Percentiles rank a stretch among this genome's conserved stretches.
phyloP scores from a whole-genome alignment of 2,888 invertebrate genomes.

The Marasmarcha lunaedactyla region DNA sequence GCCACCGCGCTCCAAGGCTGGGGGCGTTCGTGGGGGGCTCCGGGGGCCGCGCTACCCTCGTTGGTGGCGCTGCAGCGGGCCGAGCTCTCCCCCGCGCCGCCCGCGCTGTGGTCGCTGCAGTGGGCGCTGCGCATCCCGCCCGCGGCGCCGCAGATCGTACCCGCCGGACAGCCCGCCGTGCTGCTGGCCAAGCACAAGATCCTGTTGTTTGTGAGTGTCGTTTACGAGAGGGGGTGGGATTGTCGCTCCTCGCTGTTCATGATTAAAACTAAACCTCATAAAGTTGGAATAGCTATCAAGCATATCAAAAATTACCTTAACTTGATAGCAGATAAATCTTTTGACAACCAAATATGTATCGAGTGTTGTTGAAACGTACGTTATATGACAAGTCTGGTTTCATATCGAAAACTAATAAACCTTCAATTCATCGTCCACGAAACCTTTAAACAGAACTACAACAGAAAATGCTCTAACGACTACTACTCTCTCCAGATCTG shows the following conservation, averaged over 20 bases:
- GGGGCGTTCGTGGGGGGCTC: slow-evolving; percentile 85
- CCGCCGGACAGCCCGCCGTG: slow-evolving; percentile 91
- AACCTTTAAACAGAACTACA: no score
- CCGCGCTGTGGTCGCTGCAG: slow-evolving; percentile 87
- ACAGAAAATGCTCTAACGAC: no score
- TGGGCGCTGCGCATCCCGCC: slow-evolving; percentile 95
- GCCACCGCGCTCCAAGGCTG: slow-evolving; percentile 90
- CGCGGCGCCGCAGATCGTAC: slow-evolving; percentile 87
- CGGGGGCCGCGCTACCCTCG: slow-evolving; percentile 89
- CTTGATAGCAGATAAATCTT: no score
- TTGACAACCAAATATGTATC: no score
- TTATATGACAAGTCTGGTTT: no score
- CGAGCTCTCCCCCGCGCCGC: slow-evolving; percentile 68
- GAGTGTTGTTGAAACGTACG: no score
- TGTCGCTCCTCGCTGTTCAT: background rate
- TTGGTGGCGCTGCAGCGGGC: slow-evolving; percentile 87
- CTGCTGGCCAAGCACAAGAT: slow-evolving; percentile 88
- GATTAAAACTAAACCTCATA: no score
- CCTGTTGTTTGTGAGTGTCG: slow-evolving; percentile 87
- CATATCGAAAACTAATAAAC: no score
- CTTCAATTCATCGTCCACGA: no score
- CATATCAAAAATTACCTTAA: no score
- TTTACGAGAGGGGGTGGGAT: no score
- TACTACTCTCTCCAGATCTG: slow-evolving; percentile 61
- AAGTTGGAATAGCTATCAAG: no score